phyloP scores from a whole-genome alignment of 2,113 vertebrate species.

The Entelurus aequoreus region DNA sequence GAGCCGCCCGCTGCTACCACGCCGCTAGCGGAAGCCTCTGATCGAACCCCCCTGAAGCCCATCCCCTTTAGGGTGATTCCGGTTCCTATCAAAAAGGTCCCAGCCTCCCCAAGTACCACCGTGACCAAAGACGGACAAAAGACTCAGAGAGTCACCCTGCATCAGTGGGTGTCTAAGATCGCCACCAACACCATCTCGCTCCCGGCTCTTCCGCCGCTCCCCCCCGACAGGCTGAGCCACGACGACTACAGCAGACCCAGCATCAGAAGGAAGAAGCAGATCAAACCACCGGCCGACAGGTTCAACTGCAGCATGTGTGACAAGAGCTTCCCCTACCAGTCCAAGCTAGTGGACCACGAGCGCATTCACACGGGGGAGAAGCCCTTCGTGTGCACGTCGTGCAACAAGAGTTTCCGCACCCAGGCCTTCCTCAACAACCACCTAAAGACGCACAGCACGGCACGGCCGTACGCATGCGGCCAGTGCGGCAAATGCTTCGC shows the following conservation, averaged over 20 bases:
- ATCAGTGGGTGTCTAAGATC: slow-evolving; percentile 68
- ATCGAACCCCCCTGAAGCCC: slow-evolving; percentile 24
- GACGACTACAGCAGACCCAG: slow-evolving; percentile 33
- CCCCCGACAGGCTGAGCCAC: slow-evolving; percentile 21
- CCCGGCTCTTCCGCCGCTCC: slow-evolving; percentile 57
- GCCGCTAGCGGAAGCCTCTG: not conserved
- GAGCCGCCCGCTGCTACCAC: slow-evolving; percentile 1
- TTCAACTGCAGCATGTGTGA: slow-evolving; percentile 56
- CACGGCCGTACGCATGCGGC: slow-evolving; percentile 55
- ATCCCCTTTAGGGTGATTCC: slow-evolving; percentile 51
- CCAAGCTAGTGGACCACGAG: slow-evolving; percentile 62
- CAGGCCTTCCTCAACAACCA: slow-evolving; percentile 67
- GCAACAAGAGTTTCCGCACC: slow-evolving; percentile 62
- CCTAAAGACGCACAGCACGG: slow-evolving; percentile 60
- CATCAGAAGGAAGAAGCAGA: slow-evolving; percentile 50
- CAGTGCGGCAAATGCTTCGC: slow-evolving; percentile 64
- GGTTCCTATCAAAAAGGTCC: slow-evolving; percentile 23
- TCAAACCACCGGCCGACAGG: slow-evolving; percentile 41
- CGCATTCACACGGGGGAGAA: slow-evolving; percentile 69
- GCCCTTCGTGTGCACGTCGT: slow-evolving; percentile 57
- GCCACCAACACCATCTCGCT: slow-evolving; percentile 60
- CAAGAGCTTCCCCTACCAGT: slow-evolving; percentile 64
- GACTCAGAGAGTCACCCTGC: slow-evolving; percentile 58
- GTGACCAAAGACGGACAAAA: slow-evolving; percentile 39
- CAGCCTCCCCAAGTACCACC: slow-evolving; percentile 13